Conservation (phyloP, 2,113 vertebrate species). For the Eurystomus gularis region DNA sequence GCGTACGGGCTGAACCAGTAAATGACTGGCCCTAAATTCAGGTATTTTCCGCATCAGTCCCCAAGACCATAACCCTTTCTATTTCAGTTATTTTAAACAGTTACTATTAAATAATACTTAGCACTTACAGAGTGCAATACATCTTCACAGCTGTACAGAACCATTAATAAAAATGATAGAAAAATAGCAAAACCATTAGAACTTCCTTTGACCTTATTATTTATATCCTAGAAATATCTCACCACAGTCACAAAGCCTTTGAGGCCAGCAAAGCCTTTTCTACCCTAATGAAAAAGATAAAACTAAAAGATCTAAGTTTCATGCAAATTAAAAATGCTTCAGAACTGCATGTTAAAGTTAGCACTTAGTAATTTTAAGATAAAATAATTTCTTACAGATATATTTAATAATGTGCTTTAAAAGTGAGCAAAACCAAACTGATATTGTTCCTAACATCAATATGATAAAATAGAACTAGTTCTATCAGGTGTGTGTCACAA, state of each 20-base stretch:
- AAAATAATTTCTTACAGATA: not conserved
- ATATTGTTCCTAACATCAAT: not conserved
- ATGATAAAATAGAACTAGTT: not conserved
- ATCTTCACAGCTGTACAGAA: constrained; percentile 55
- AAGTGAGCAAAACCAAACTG: not conserved
- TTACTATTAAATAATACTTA: constrained; percentile 70
- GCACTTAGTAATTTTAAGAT: not conserved
- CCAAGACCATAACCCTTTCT: constrained; percentile 17
- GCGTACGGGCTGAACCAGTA: not conserved
- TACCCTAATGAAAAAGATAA: not conserved
- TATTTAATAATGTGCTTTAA: not conserved
- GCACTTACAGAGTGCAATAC: constrained; percentile 55
- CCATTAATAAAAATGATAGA: constrained; percentile 51
- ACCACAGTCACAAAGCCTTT: not conserved
- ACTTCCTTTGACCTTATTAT: constrained; percentile 47
- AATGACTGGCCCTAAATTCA: not conserved
- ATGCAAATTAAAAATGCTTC: too few relatives aligned
- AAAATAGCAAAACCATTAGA: constrained; percentile 65
- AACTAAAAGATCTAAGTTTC: not conserved
- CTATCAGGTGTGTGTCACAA: not conserved
- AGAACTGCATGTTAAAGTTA: too few relatives aligned
- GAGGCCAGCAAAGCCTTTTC: not conserved
- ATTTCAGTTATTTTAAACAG: constrained; percentile 42
- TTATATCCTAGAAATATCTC: constrained; percentile 37
- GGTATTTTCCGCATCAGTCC: constrained; percentile 25